phyloP scores from a whole-genome alignment of 2,797 vertebrate species.

The Sebastolobus altivelis region DNA sequence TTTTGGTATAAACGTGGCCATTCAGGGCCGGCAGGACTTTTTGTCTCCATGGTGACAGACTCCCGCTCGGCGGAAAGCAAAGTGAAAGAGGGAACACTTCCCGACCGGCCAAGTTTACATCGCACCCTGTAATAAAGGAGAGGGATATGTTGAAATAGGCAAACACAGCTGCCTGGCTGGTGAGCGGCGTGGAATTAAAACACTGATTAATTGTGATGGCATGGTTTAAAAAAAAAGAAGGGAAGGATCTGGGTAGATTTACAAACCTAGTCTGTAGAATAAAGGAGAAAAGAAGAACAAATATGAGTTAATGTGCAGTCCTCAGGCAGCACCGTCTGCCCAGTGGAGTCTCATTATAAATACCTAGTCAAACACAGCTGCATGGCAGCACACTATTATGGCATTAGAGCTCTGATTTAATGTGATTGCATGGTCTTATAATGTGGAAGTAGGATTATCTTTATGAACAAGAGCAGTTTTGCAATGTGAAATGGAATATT shows the following conservation, averaged over 20 bases:
- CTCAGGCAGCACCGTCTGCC: neutral
- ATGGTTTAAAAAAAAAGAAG: slow-evolving; percentile 25
- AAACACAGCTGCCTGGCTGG: slow-evolving; percentile 63
- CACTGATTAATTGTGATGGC: slow-evolving; percentile 57
- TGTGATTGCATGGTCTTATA: slow-evolving; percentile 55
- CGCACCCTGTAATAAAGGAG: slow-evolving; percentile 63
- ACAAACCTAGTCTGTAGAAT: slow-evolving; percentile 10
- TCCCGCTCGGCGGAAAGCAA: slow-evolving; percentile 50
- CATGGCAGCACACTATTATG: slow-evolving; percentile 38
- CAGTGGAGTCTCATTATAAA: slow-evolving; percentile 46
- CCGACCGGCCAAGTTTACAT: slow-evolving; percentile 61
- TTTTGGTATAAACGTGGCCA: slow-evolving; percentile 70
- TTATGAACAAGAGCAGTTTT: slow-evolving; percentile 19
- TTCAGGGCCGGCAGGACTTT: slow-evolving; percentile 53
- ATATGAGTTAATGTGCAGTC: slow-evolving; percentile 26
- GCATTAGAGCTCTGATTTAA: slow-evolving; percentile 48
- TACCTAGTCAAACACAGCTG: slow-evolving; percentile 61
- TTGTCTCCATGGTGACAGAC: slow-evolving; percentile 69
- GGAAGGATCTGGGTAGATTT: slow-evolving; percentile 8
- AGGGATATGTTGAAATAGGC: slow-evolving; percentile 42
- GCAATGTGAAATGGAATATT: neutral
- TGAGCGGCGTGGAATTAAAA: slow-evolving; percentile 41
- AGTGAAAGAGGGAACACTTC: slow-evolving; percentile 50
- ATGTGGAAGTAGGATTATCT: slow-evolving; percentile 32
- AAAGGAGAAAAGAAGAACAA: slow-evolving; percentile 13